phyloP scores from a whole-genome alignment of 2,113 vertebrate species.

The Aramus guarauna region DNA sequence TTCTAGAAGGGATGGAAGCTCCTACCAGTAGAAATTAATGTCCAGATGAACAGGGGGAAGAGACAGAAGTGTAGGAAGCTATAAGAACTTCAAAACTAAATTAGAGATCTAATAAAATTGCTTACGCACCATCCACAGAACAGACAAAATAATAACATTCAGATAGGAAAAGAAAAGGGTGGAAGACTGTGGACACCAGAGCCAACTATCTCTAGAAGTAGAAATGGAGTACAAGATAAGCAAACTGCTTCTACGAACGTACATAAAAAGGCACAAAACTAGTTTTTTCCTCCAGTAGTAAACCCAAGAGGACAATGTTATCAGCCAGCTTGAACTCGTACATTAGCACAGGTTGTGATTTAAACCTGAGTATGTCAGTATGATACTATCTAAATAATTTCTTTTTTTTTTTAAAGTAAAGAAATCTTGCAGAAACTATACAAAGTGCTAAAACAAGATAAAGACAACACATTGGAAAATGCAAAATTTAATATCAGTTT shows the following conservation, averaged over 20 bases:
- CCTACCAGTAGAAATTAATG: not conserved
- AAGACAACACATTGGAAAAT: not conserved
- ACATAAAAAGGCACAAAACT: not conserved
- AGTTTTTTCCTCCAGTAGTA: not conserved
- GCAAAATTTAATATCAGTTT: not conserved
- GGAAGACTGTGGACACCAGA: not conserved
- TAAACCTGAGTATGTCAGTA: not conserved
- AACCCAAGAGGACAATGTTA: not conserved
- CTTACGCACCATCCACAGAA: not conserved
- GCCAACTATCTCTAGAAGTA: not conserved
- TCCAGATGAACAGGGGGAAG: not conserved
- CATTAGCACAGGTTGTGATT: not conserved
- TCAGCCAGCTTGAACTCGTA: not conserved
- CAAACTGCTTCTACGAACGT: not conserved
- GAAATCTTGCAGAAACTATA: not conserved
- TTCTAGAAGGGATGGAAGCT: not conserved
- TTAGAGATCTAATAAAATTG: not conserved
- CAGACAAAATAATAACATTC: not conserved
- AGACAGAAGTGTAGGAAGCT: not conserved
- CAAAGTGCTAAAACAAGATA: not conserved
- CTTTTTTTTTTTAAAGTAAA: not conserved
- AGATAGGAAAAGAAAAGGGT: not conserved
- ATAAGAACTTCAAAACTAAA: not conserved
- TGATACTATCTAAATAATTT: not conserved
- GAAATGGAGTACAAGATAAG: not conserved